Conservation (phyloP, 2,888 invertebrate species). For the Petrolisthes manimaculis region DNA sequence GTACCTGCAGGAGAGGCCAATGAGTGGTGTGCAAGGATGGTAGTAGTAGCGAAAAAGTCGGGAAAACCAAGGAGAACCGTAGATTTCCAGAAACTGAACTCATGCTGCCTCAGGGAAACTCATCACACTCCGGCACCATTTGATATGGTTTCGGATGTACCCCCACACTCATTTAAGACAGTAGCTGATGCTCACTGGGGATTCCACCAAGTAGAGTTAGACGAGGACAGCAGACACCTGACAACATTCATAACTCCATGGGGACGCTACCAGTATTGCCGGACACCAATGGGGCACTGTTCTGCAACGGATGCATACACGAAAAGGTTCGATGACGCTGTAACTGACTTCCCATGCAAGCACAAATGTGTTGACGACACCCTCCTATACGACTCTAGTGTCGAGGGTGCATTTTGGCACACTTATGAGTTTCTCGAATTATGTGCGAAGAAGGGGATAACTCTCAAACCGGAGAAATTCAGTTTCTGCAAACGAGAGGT, state of each 20-base stretch:
- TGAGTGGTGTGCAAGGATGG: too few species aligned
- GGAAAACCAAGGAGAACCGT: too few species aligned
- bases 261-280: slow-evolving; percentile 7
- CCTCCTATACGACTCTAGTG: background rate
- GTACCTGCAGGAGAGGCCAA: too few species aligned
- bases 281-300: slow-evolving; percentile 17
- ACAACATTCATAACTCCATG: slow-evolving; percentile 21
- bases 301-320: slow-evolving; percentile 1
- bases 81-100: too few species aligned
- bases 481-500: too few species aligned
- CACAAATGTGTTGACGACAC: slow-evolving; percentile 19
- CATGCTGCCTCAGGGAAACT: too few species aligned
- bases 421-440: background rate
- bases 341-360: background rate
- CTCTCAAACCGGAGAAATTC: too few species aligned
- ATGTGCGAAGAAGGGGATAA: too few species aligned
- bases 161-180: background rate
- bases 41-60: too few species aligned
- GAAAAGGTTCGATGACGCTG: slow-evolving; percentile 9
- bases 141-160: too few species aligned
- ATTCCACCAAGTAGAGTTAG: background rate
- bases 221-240: slow-evolving; percentile 1
- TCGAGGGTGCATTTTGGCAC: slow-evolving; percentile 18
- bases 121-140: too few species aligned
- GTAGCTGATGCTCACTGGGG: slow-evolving; percentile 5